phyloP scores from a whole-genome alignment of 2,113 vertebrate genomes.

The Phocoena sinus region DNA sequence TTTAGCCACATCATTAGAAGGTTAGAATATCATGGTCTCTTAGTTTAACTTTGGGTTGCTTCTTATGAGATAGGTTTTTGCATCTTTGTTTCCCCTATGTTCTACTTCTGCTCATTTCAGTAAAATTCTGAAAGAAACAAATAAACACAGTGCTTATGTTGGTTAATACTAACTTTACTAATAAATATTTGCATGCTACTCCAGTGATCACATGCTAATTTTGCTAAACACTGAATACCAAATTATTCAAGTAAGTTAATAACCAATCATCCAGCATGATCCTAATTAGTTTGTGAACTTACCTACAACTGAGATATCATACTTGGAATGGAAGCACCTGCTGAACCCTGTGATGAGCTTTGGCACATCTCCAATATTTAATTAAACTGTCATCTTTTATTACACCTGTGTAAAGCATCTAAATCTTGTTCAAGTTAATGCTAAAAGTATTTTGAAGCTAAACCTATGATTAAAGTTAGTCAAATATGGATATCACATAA shows the following conservation, averaged over 20 bases:
- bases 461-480: slow-evolving; percentile 14
- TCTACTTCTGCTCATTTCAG: neutral
- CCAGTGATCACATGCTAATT: slow-evolving; percentile 29
- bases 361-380: slow-evolving; percentile 69
- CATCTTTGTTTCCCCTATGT: neutral
- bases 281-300: slow-evolving; percentile 74
- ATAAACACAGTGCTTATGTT: neutral
- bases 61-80: neutral
- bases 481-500: neutral
- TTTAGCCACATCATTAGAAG: neutral
- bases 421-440: slow-evolving; percentile 56
- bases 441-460: neutral
- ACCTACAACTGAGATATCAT: slow-evolving; percentile 60
- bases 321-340: slow-evolving; percentile 42
- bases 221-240: neutral
- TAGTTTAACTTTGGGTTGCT: neutral
- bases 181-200: slow-evolving; percentile 56
- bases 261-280: slow-evolving; percentile 53
- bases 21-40: neutral
- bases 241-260: slow-evolving; percentile 44
- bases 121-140: slow-evolving; percentile 27
- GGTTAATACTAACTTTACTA: slow-evolving; percentile 13
- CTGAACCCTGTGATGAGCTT: slow-evolving; percentile 47
- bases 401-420: slow-evolving; percentile 49
- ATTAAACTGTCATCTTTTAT: slow-evolving; percentile 77